Conservation (phyloP, 2,888 invertebrate genomes). For the Drosophila quinaria region DNA sequence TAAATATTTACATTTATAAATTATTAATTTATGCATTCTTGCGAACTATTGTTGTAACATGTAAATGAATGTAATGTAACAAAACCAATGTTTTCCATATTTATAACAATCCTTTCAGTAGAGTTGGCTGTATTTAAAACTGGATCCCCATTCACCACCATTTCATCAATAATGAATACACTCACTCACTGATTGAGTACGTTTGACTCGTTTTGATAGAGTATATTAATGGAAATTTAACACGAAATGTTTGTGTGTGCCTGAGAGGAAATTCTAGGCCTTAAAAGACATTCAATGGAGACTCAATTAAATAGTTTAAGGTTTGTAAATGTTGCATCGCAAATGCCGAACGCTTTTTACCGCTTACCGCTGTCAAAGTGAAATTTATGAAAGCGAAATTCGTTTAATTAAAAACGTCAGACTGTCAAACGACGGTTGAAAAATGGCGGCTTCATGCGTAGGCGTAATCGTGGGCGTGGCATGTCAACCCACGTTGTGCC, state of each 20-base stretch:
- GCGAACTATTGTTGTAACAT: background rate
- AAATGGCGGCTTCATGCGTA: constrained; percentile 38
- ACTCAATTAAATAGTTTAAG: constrained; percentile 72
- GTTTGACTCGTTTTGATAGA: background rate
- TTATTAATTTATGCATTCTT: background rate
- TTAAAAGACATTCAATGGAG: constrained; percentile 18
- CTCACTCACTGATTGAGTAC: background rate
- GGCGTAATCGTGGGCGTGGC: constrained; percentile 9
- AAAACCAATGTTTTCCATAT: background rate
- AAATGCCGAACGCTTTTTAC: constrained; percentile 50
- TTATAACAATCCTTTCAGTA: background rate
- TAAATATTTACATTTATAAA: background rate
- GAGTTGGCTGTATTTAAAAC: background rate
- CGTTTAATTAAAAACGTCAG: constrained; percentile 73
- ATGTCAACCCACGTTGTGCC: constrained; percentile 28
- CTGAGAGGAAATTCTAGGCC: background rate
- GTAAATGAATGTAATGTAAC: background rate
- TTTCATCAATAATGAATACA: background rate
- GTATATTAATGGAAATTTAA: background rate
- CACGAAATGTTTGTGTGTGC: background rate
- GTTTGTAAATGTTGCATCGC: constrained; percentile 57
- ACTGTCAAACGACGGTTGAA: constrained; percentile 49
- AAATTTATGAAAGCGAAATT: constrained; percentile 76
- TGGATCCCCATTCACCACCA: background rate
- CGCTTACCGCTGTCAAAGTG: constrained; percentile 65